Base-by-base conservation (phyloP, 1,140 invertebrate genomes). In the Hypsibius dujardini region DNA sequence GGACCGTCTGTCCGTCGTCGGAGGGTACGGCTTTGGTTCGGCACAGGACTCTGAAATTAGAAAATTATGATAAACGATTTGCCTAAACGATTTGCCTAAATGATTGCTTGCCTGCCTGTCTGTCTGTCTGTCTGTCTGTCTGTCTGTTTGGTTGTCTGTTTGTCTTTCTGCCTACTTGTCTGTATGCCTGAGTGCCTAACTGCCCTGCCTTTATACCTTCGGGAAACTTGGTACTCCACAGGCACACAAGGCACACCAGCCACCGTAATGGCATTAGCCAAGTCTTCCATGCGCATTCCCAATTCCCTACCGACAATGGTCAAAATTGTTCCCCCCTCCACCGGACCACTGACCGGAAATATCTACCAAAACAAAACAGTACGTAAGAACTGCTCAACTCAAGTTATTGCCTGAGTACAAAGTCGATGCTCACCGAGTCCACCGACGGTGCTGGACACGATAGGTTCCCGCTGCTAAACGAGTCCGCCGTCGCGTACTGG, bases 231-330 rank as follows among this genome's bases (percentile, higher is more conserved):
- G 79, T 95, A 95, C 73, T 90, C 86, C 1, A 90, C 86, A 42
- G 95, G 84, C 71, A 85, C 84, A 81, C 94, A 97, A 1, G 88
- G 86, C 1, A 92, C 87, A 74, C 89, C 86, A 1, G 90, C 93
- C 76, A 97, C 94, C 2, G 86, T 86, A 71, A 97, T 90, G 83
- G 92, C 91, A 15, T 89, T 90, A 56, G 84, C 82, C 0, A 98
- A 90, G 79, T 98, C 94, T 76, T 88, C 87, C 75, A 89, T 86
- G 73, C 87, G 87, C 69, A 94, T 84, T 0, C 95, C 95, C 46
- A 98, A 84, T 82, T 98, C 96, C 76, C 90, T 89, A 2, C 95
- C 95, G 81, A 90, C 88, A 72, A 98, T 96, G 2, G 92, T 95
- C 0, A 98, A 86, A 47, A 92, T 79, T 42, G 95, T 98, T 1